Evolutionary conservation across 1,140 invertebrate species (phyloP), one percentile per base, ranked within the genome.

Genomic region (Ceratosolen solmsi): DNA sequence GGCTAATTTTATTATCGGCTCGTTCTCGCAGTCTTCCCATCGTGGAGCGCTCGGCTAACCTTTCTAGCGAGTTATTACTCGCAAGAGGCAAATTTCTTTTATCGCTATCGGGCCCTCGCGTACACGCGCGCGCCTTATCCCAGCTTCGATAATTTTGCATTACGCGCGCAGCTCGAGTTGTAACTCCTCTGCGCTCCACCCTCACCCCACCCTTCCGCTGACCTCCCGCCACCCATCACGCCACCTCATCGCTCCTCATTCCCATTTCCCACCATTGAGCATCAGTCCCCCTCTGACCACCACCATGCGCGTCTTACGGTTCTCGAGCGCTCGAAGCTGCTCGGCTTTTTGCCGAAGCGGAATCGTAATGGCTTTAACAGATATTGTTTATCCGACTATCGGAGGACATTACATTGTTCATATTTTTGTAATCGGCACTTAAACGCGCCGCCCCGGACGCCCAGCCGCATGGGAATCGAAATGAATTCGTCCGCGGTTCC

Each of bases 1-100:
- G 75, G 70, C 75, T 79, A 79, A 82, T 82, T 82, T 82, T 73
- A 79, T 78, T 79, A 78, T 74, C 81, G 81, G 81, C 81, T 77
- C 68, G 36, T 82, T 81, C 49, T 70, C 58, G 60, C 73, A 71
- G 73, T 54, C 56, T 65, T 63, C 36, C 17, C 51, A 41, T 25
- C 17, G 22, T 51, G 13, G 51, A 33, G 33, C 30, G 15, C 30
- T 7, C 15, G 38, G 70, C 33, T 68, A 68, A 38, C 63, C 46
- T 54, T 11, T n/a, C 54, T 33, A 76, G 22, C 73, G 74, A 82
- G 65, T 77, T 77, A 72, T 77, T 82, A 74, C 80, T 38, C n/a
- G 54, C 46, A 41, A 65, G 54, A 60, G 70, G 79, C 22, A 65
- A 80, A 80, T 74, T 68, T 74, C 54, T 74, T 58, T 65, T n/a